Percentiles rank a stretch among this genome's conserved stretches.
Conservation (phyloP, 1,140 invertebrate genomes). For the Tetramorium alpestre region DNA sequence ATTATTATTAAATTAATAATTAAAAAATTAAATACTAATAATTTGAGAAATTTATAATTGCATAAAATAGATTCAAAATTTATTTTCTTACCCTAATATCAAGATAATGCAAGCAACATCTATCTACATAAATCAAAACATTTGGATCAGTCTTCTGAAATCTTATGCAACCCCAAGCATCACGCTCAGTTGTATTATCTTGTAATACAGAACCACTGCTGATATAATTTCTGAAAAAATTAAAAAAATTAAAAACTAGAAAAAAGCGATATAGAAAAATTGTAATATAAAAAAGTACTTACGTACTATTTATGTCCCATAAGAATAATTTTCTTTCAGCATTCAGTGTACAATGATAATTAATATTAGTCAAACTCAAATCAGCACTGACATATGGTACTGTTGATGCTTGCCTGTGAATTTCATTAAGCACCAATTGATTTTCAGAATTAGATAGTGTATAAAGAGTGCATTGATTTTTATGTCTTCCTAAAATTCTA, state of each 20-base stretch:
- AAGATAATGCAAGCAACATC: constrained; percentile 81
- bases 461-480: constrained; percentile 74
- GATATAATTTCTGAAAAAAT: constrained; percentile 65
- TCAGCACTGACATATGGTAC: constrained; percentile 74
- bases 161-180: constrained; percentile 80
- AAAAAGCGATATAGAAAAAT: neutral
- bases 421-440: constrained; percentile 68
- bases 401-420: constrained; percentile 67
- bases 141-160: constrained; percentile 76
- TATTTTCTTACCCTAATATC: constrained; percentile 77
- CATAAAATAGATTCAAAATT: constrained; percentile 3
- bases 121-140: constrained; percentile 78
- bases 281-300: constrained; percentile 48
- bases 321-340: constrained; percentile 73
- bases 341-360: constrained; percentile 77
- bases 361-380: constrained; percentile 69
- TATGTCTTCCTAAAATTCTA: constrained; percentile 76
- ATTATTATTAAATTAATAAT: constrained; percentile 5
- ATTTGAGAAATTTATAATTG: constrained; percentile 23
- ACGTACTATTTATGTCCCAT: constrained; percentile 80
- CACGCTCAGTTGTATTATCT: constrained; percentile 51
- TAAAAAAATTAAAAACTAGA: neutral
- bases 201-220: constrained; percentile 59
- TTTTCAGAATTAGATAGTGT: constrained; percentile 66
- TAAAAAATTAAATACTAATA: neutral